Evolutionary conservation across 2,113 vertebrate genomes (phyloP).

Genomic region (Chascanopsetta lugubris): DNA sequence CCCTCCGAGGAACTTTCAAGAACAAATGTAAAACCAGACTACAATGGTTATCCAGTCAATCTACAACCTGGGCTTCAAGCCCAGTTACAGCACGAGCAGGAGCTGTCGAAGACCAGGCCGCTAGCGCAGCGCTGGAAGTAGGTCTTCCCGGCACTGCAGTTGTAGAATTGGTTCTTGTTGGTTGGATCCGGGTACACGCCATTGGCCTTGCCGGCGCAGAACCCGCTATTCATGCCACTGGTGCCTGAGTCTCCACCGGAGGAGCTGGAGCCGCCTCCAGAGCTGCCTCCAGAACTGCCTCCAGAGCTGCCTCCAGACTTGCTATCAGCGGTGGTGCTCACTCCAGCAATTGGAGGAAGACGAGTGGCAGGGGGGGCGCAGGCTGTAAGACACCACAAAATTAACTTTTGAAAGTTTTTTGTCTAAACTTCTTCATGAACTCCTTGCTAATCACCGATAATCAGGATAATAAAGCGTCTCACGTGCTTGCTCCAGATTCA

Average conservation of each 20-base stretch:
- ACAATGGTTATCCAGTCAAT: slow-evolving; percentile 38
- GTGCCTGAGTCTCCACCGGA: slow-evolving; percentile 37
- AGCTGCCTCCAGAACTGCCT: slow-evolving; percentile 19
- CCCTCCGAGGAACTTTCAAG: neutral
- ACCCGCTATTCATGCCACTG: slow-evolving; percentile 41
- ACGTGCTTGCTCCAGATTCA: slow-evolving; percentile 12
- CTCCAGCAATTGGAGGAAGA: slow-evolving; percentile 54
- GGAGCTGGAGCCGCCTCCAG: neutral
- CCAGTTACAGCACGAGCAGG: slow-evolving; percentile 69
- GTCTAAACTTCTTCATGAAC: neutral
- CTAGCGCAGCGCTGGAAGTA: slow-evolving; percentile 34
- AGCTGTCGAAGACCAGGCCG: slow-evolving; percentile 59
- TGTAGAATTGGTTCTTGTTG: slow-evolving; percentile 45
- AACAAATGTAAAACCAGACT: slow-evolving; percentile 35
- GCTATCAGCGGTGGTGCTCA: slow-evolving; percentile 4
- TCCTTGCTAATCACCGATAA: neutral
- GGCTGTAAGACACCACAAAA: slow-evolving; percentile 59
- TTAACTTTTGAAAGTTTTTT: neutral
- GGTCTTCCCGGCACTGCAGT: neutral
- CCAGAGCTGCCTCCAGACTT: slow-evolving; percentile 2
- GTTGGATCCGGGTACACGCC: slow-evolving; percentile 57
- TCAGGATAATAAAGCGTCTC: neutral
- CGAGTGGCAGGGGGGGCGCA: slow-evolving; percentile 62
- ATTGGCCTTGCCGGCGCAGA: slow-evolving; percentile 59
- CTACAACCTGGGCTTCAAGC: slow-evolving; percentile 48